Evolutionary conservation across 2,888 invertebrate species (phyloP).

Genomic region (Tortrix viridana): DNA sequence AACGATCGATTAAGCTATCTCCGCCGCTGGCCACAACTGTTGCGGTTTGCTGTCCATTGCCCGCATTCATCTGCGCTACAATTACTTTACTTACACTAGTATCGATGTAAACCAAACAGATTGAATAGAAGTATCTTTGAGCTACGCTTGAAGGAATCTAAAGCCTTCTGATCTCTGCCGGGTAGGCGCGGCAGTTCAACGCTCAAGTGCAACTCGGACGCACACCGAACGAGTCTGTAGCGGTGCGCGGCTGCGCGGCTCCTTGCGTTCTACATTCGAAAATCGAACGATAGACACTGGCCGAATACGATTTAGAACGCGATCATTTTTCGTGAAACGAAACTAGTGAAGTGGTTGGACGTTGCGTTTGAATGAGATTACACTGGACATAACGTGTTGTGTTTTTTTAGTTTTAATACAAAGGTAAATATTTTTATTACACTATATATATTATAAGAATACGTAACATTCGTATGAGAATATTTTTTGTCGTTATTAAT

Average conservation of each 20-base stretch:
- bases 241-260: constrained; percentile 63
- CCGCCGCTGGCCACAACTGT: constrained; percentile 61
- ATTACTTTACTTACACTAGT: constrained; percentile 51
- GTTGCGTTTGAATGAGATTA: constrained; percentile 49
- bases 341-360: constrained; percentile 56
- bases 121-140: constrained; percentile 47
- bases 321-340: constrained; percentile 48
- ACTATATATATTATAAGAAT: neutral
- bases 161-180: constrained; percentile 51
- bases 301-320: constrained; percentile 46
- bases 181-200: constrained; percentile 72
- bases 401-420: constrained; percentile 55
- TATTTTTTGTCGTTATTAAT: neutral
- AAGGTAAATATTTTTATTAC: constrained; percentile 52
- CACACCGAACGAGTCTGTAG: constrained; percentile 68
- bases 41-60: constrained; percentile 70
- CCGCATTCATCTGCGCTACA: constrained; percentile 62
- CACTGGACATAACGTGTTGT: constrained; percentile 48
- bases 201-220: constrained; percentile 76
- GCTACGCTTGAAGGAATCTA: constrained; percentile 38
- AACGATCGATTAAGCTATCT: constrained; percentile 69
- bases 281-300: constrained; percentile 51
- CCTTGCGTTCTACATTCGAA: constrained; percentile 55
- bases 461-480: no score
- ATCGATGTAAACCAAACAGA: constrained; percentile 54